Evolutionary conservation across 2,888 invertebrate species (phyloP).

Genomic region (Eudemis profundana): DNA sequence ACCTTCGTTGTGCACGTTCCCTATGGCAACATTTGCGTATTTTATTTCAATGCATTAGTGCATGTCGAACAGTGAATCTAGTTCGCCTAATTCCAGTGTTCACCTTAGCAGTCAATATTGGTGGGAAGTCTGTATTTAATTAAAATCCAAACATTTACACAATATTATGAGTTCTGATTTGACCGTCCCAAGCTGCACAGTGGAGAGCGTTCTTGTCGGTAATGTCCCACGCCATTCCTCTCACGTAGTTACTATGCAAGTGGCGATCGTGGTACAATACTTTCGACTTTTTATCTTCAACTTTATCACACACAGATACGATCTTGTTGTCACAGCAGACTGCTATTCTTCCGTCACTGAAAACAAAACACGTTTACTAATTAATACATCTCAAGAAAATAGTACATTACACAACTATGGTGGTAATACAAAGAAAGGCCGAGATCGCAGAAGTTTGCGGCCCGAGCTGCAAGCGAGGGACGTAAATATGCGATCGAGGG

Average conservation of each 20-base stretch:
- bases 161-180: slow-evolving; percentile 70
- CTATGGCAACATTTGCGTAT: too few species aligned
- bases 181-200: slow-evolving; percentile 86
- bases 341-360: slow-evolving; percentile 68
- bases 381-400: not conserved
- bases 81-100: too few species aligned
- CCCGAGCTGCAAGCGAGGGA: too few species aligned
- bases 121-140: slow-evolving; percentile 33
- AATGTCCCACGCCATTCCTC: slow-evolving; percentile 83
- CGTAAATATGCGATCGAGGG: too few species aligned
- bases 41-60: too few species aligned
- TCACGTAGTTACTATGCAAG: slow-evolving; percentile 78
- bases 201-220: slow-evolving; percentile 68
- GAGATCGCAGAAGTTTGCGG: too few species aligned
- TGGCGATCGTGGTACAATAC: slow-evolving; percentile 67
- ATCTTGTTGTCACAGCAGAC: slow-evolving; percentile 79
- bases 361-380: slow-evolving; percentile 48
- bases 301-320: slow-evolving; percentile 69
- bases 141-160: slow-evolving; percentile 43
- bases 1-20: too few species aligned
- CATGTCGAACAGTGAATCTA: too few species aligned
- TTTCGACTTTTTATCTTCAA: slow-evolving; percentile 54
- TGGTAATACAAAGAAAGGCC: too few species aligned
- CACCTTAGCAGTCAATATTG: too few species aligned
- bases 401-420: too few species aligned